Percentiles rank a stretch among this genome's conserved stretches.
phyloP scores from a whole-genome alignment of 1,140 invertebrate genomes.

The Zaprionus africanus region DNA sequence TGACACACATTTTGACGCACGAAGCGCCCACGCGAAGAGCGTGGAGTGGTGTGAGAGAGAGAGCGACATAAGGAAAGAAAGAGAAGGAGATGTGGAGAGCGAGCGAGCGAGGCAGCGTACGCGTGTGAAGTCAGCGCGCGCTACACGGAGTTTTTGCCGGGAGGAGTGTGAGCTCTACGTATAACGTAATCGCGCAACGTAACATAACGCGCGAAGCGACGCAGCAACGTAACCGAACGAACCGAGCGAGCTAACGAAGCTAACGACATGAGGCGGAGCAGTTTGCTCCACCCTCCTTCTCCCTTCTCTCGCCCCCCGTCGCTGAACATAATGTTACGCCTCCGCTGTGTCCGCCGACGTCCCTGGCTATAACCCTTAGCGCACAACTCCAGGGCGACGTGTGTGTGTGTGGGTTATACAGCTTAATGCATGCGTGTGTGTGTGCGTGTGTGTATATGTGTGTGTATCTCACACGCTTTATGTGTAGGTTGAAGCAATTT shows the following conservation, averaged over 20 bases:
- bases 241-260: slow-evolving; percentile 51
- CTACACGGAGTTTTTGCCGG: slow-evolving; percentile 22
- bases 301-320: not conserved
- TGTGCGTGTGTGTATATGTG: slow-evolving; percentile 35
- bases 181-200: slow-evolving; percentile 32
- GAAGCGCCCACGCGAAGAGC: slow-evolving; percentile 35
- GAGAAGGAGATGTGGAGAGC: slow-evolving; percentile 14
- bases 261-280: slow-evolving; percentile 43
- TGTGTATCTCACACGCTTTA: slow-evolving; percentile 71
- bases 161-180: slow-evolving; percentile 36
- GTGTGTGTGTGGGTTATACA: slow-evolving; percentile 59
- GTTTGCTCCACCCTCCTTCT: not conserved
- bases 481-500: slow-evolving; percentile 84
- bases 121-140: slow-evolving; percentile 30
- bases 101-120: not conserved
- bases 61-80: not conserved
- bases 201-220: slow-evolving; percentile 24
- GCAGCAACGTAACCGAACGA: slow-evolving; percentile 30
- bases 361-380: slow-evolving; percentile 39
- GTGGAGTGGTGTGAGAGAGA: slow-evolving; percentile 23
- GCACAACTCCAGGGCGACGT: slow-evolving; percentile 45
- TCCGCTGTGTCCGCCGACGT: slow-evolving; percentile 1
- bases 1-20: slow-evolving; percentile 75
- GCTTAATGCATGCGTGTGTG: slow-evolving; percentile 65
- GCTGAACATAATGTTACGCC: slow-evolving; percentile 63